Base-by-base conservation (phyloP, 2,888 invertebrate genomes). In the Caenorhabditis doughertyi region DNA sequence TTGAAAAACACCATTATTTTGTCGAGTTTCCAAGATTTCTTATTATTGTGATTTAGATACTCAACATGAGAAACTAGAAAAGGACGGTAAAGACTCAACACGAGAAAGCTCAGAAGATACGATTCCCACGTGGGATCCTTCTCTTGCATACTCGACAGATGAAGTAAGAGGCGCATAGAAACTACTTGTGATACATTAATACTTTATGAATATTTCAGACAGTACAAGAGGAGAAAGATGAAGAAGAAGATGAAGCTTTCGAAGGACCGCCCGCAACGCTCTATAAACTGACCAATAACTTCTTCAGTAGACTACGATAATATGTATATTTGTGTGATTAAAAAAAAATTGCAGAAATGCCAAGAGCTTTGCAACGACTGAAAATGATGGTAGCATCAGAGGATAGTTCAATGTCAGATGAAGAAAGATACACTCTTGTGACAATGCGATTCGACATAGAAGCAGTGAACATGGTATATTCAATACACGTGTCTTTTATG, bases 381-480 rank as follows among this genome's bases (percentile, higher is more conserved):
- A 77, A 71, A 21, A 42, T 58, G 32, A 47, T 81, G 67, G 44
- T 77, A 2, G 71, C 51, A 25, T 16, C 72, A 2, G 62, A 77
- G 21, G 67, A 77, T 8, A 35, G 18, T 11, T 39, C 64, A n/a
- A 49, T 65, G 25, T 44, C 56, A 3, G 72, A 58, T 0, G 81
- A 81, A 42, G 76, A 81, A 5, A 64, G 35, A 25, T 16, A 67
- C 29, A 60, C 47, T 3, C 72, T 77, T 27, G 53, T 72, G 3
- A 51, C 49, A 25, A 77, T 81, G 76, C 23, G 81, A n/a, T 71
- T 81, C 23, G 67, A 81, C 56, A 47, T 77, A 7, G 71, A 81
- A 42, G 65, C 76, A 13, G 71, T 76, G 9, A 76, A 81, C 16
- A 81, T 77, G 81, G 80, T 80, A 7, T 42, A 3, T 42, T 13